Conservation (phyloP, 2,888 invertebrate genomes). For the Cantharis lateralis region DNA sequence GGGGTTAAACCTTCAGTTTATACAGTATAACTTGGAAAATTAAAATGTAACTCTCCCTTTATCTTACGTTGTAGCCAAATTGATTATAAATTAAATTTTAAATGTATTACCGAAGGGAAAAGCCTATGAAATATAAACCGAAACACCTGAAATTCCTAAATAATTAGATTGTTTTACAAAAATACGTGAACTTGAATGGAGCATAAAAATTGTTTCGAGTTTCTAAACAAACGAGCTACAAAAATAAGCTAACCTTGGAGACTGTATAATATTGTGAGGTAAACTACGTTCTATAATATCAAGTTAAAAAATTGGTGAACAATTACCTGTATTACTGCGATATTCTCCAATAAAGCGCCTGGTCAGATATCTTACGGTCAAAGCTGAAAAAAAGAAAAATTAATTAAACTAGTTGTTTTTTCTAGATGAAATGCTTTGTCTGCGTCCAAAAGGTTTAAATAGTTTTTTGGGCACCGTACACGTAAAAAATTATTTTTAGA, state of each 20-base stretch:
- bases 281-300: constrained; percentile 1
- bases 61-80: not conserved
- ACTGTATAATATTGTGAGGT: constrained; percentile 7
- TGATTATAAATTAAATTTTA: not conserved
- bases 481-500: not conserved
- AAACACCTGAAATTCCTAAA: not conserved
- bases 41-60: too few relatives aligned
- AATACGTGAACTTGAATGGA: constrained; percentile 22
- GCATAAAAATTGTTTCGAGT: constrained; percentile 4
- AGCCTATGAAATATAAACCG: not conserved
- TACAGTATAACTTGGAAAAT: too few relatives aligned
- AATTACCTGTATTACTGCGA: constrained; percentile 76
- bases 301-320: not conserved
- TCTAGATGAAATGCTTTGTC: not conserved
- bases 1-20: too few relatives aligned
- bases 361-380: constrained; percentile 78
- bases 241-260: constrained; percentile 28
- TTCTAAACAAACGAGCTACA: constrained; percentile 19
- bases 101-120: not conserved
- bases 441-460: not conserved
- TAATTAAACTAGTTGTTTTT: not conserved
- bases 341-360: constrained; percentile 81
- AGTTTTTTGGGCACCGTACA: not conserved
- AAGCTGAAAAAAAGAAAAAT: constrained; percentile 63
- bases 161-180: not conserved